These are phyloP conservation scores for Lepidurus arcticus DNA, from an alignment of 1,140 invertebrate species.

Conservation along the genomic window DNA sequence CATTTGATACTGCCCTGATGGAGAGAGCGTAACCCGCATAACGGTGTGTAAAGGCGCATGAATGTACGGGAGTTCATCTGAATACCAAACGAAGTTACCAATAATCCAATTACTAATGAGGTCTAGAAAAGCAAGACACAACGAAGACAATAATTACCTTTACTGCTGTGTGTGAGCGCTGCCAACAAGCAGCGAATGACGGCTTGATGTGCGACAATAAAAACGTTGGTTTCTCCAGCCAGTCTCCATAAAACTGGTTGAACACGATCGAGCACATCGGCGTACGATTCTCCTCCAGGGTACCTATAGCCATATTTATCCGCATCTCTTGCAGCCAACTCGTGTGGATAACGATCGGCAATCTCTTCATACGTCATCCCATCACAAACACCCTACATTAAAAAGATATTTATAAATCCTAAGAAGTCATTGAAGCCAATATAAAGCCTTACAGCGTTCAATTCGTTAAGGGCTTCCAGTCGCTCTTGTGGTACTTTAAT, in stretches of 20 bases:
- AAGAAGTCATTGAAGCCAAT: background rate
- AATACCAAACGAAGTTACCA: constrained; percentile 27
- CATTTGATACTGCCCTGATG: constrained; percentile 71
- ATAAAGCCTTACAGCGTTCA: constrained; percentile 68
- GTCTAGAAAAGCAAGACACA: too few species aligned
- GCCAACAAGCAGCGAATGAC: constrained; percentile 84
- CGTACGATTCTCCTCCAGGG: constrained; percentile 83
- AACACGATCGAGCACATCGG: constrained; percentile 77
- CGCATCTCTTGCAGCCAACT: constrained; percentile 82
- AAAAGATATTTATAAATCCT: background rate
- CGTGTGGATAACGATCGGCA: constrained; percentile 77
- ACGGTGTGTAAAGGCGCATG: constrained; percentile 87
- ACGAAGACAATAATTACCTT: constrained; percentile 48
- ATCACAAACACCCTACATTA: constrained; percentile 78
- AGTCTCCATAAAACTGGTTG: constrained; percentile 72
- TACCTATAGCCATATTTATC: constrained; percentile 90
- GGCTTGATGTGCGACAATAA: constrained; percentile 86
- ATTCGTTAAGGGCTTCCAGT: constrained; percentile 75
- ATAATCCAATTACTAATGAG: background rate
- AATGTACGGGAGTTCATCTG: constrained; percentile 80
- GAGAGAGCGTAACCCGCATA: constrained; percentile 63
- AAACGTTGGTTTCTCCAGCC: constrained; percentile 74
- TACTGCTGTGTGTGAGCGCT: constrained; percentile 78
- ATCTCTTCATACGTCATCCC: constrained; percentile 91
- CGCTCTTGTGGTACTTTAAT: constrained; percentile 75